Base-by-base conservation (phyloP, 2,113 vertebrate genomes). In the Dascyllus trimaculatus region DNA sequence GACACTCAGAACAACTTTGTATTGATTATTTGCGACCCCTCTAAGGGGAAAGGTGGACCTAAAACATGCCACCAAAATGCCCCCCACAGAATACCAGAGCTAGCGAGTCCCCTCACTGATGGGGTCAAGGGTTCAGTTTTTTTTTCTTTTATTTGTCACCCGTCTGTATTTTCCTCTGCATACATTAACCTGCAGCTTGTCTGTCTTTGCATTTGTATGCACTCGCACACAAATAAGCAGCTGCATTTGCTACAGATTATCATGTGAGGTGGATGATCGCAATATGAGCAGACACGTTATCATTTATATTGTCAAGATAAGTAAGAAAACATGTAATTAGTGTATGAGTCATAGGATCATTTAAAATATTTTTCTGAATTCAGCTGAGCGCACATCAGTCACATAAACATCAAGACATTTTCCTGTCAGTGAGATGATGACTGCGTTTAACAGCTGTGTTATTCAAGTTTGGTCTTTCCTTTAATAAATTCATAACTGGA, bases 251-350 rank as follows among this genome's bases (percentile, higher is more conserved):
- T 29, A 63, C 59, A 67, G 32, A 81, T 74, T 48, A 74, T 76
- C 57, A 71, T 57, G 74, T 84, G 53, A 78, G 63, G 9, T 66
- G 48, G 67, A 56, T 81, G 53, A 68, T 87, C 60, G 71, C 29
- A 62, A 53, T 9, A 43, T 35, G 56, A 75, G 38, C 26, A 49
- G 38, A 70, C 75, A 52, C 35, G 45, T 75, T 57, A 48, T 75
- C 56, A 78, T 78, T 78, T 58, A 78, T 58, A 43, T 61, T 79
- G 66, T 83, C 78, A 58, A 69, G 78, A 74, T 65, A 51, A 72
- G 59, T 56, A 24, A 74, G 45, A 61, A 73, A 74, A 61, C 18
- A 68, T 79, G 25, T 59, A 84, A 89, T 92, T 88, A 79, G 61
- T 53, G 21, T 9, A 51, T 82, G 82, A 87, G 75, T 84, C 81